phyloP scores from a whole-genome alignment of 2,888 invertebrate genomes.

The Sesia apiformis region DNA sequence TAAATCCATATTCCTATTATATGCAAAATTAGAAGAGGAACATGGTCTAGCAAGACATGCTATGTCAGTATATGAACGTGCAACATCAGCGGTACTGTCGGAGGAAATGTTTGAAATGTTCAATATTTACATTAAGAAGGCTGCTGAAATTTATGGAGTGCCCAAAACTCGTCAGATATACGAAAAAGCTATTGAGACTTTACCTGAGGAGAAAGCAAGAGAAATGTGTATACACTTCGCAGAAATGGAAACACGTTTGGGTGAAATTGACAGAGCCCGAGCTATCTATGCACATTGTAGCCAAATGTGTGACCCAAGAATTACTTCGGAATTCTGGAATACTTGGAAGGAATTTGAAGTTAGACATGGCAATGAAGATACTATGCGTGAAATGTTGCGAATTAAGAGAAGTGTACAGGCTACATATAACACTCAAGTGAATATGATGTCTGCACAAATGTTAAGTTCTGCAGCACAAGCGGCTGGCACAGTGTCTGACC shows the following conservation, averaged over 20 bases:
- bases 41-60: slow-evolving; percentile 98
- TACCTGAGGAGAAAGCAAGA: slow-evolving; percentile 91
- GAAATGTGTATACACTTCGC: slow-evolving; percentile 98
- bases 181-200: slow-evolving; percentile 95
- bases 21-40: slow-evolving; percentile 98
- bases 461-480: slow-evolving; percentile 82
- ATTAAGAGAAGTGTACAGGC: slow-evolving; percentile 98
- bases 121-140: slow-evolving; percentile 98
- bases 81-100: slow-evolving; percentile 91
- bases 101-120: slow-evolving; percentile 98
- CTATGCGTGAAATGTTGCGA: slow-evolving; percentile 98
- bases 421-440: slow-evolving; percentile 97
- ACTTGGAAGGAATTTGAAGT: slow-evolving; percentile 99
- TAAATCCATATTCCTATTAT: slow-evolving; percentile 94
- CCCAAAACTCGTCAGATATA: slow-evolving; percentile 98
- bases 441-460: slow-evolving; percentile 99
- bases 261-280: slow-evolving; percentile 97
- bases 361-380: slow-evolving; percentile 99
- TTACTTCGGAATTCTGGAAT: slow-evolving; percentile 96
- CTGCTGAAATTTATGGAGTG: slow-evolving; percentile 97
- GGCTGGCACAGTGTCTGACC: slow-evolving; percentile 80
- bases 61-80: slow-evolving; percentile 99
- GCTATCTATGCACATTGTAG: slow-evolving; percentile 98
- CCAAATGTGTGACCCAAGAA: slow-evolving; percentile 99
- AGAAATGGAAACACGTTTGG: slow-evolving; percentile 98